A percentile compares a stretch with the other conserved stretches of the same genome.
Conservation (phyloP, 1,140 invertebrate species). For the Andrena cerasifolii region DNA sequence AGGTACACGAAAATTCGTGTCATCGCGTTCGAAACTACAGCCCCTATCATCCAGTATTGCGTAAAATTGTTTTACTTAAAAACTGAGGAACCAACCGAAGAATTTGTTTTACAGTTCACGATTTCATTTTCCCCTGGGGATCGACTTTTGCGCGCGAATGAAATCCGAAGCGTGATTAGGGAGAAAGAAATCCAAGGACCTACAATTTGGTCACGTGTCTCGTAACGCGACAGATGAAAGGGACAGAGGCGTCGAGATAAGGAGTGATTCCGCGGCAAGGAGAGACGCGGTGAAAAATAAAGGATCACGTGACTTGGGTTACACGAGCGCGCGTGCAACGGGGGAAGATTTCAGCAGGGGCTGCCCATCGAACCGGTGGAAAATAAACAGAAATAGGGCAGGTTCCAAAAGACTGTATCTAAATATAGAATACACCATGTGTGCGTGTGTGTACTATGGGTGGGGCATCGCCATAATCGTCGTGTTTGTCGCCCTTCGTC, state of each 20-base stretch:
- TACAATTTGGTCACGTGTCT: background rate
- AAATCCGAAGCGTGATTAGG: too few species aligned
- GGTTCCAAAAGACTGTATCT: conserved; percentile 74
- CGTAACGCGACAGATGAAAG: background rate
- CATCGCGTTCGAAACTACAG: conserved; percentile 44
- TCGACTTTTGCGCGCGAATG: conserved; percentile 21
- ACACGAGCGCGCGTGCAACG: background rate
- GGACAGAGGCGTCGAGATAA: background rate
- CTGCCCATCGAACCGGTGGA: conserved; percentile 50
- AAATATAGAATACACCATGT: conserved; percentile 73
- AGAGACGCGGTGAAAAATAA: background rate
- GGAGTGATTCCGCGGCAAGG: background rate
- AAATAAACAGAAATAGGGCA: conserved; percentile 78
- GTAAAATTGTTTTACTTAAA: too few species aligned
- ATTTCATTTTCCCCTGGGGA: too few species aligned
- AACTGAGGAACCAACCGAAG: too few species aligned
- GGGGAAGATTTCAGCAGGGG: conserved; percentile 1
- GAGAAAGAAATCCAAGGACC: background rate
- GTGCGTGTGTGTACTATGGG: conserved; percentile 52
- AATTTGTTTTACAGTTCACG: too few species aligned
- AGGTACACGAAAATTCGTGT: conserved; percentile 14
- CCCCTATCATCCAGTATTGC: too few species aligned
- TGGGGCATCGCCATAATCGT: conserved; percentile 61
- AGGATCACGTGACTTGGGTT: background rate
- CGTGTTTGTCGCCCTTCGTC: conserved; percentile 50